These are phyloP conservation scores for Aix galericulata DNA, from an alignment of 2,113 vertebrate species.

Conservation along the genomic window DNA sequence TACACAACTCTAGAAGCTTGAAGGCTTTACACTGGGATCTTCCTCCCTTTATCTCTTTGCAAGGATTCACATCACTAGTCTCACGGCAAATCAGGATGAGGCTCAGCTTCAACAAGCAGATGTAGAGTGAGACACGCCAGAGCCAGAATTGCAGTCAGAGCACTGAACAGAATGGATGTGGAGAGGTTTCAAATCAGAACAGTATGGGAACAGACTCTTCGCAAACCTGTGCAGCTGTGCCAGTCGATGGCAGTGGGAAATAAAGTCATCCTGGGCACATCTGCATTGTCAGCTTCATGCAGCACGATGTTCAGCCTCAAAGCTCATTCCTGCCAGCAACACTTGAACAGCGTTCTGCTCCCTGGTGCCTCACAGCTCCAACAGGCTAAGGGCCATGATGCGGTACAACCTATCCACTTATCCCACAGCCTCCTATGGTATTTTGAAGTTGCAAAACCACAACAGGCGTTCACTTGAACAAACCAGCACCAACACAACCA, in stretches of 20 bases:
- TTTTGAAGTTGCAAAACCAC: neutral
- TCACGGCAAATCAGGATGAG: neutral
- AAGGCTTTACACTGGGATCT: neutral
- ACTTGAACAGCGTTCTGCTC: neutral
- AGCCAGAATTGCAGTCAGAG: neutral
- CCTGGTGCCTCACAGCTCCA: neutral
- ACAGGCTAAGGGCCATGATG: neutral
- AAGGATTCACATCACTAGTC: neutral
- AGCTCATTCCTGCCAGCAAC: neutral
- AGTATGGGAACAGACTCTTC: neutral
- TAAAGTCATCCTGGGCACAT: neutral
- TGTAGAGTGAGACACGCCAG: rapidly evolving
- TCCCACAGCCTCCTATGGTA: neutral
- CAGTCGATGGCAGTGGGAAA: neutral
- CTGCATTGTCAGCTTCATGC: neutral
- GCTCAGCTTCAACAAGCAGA: neutral
- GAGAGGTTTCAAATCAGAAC: neutral
- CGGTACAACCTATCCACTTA: neutral
- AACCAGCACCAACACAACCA: neutral
- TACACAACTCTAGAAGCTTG: neutral
- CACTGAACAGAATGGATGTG: neutral
- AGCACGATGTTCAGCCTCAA: neutral
- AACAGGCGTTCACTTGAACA: neutral
- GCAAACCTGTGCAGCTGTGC: neutral
- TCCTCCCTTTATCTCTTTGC: neutral